phyloP scores from a whole-genome alignment of 2,888 invertebrate species.

The Cyclophora albipunctata region DNA sequence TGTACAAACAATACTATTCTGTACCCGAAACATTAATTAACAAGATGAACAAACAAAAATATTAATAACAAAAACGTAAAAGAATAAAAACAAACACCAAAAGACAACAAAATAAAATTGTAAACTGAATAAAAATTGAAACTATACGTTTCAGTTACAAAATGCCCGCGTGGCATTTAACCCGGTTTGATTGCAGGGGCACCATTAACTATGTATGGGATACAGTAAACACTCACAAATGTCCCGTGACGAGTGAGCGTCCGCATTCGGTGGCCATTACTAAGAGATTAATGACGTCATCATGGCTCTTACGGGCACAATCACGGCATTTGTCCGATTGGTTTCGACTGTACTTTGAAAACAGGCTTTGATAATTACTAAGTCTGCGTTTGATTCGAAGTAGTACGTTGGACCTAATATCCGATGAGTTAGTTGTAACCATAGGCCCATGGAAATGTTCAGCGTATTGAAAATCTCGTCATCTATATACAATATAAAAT shows the following conservation, averaged over 20 bases:
- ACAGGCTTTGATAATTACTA: no score
- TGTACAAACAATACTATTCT: background rate
- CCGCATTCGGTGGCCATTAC: slow-evolving; percentile 53
- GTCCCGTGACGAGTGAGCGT: slow-evolving; percentile 44
- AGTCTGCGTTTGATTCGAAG: no score
- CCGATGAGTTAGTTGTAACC: no score
- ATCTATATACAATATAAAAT: no score
- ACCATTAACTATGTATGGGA: slow-evolving; percentile 3
- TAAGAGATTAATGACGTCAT: slow-evolving; percentile 64
- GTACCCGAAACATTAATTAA: background rate
- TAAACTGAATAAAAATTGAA: background rate
- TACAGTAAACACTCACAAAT: slow-evolving; percentile 32
- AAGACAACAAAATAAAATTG: background rate
- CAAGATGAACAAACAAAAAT: no score
- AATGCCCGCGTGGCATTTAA: background rate
- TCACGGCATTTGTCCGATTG: slow-evolving; percentile 23
- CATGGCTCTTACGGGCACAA: slow-evolving; percentile 45
- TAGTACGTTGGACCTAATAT: no score
- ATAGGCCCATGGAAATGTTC: no score
- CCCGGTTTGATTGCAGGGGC: background rate
- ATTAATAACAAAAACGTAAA: background rate
- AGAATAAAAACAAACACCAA: background rate
- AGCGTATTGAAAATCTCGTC: no score
- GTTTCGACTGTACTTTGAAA: slow-evolving; percentile 14
- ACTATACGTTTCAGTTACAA: background rate